These are phyloP conservation scores for Carassius carassius DNA, from an alignment of 2,113 vertebrate genomes.

Conservation along the genomic window DNA sequence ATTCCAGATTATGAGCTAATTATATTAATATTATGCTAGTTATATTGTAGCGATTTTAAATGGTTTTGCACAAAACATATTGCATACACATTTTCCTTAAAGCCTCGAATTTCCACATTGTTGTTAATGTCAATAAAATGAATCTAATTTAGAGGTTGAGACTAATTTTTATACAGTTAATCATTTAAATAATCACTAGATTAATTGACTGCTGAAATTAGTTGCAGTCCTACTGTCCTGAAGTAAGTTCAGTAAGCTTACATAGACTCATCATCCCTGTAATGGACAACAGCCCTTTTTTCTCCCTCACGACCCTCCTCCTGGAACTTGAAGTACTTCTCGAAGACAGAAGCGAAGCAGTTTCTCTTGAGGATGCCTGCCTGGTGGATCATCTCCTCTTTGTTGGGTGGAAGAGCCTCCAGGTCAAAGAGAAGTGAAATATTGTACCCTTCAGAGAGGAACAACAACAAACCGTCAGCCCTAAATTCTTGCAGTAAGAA, in stretches of 20 bases:
- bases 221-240: not conserved
- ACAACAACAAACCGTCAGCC: not conserved
- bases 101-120: not conserved
- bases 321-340: conserved; percentile 99
- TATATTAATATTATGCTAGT: no score
- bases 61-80: not conserved
- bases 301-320: conserved; percentile 96
- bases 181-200: no score
- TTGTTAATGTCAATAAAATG: not conserved
- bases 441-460: conserved; percentile 79
- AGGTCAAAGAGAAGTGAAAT: conserved; percentile 89
- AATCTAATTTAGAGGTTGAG: no score
- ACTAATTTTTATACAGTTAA: not conserved
- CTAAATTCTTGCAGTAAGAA: not conserved
- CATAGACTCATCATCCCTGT: conserved; percentile 98
- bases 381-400: conserved; percentile 73
- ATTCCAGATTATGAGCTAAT: no score
- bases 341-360: conserved; percentile 97
- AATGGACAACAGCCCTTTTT: conserved; percentile 94
- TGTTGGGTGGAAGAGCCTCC: conserved; percentile 87
- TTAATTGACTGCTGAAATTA: not conserved
- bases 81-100: not conserved
- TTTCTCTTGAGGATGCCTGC: conserved; percentile 83
- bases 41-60: no score
- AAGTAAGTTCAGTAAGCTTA: conserved; percentile 67